Base-by-base conservation (phyloP, 2,888 invertebrate species). In the Endotricha flammealis region DNA sequence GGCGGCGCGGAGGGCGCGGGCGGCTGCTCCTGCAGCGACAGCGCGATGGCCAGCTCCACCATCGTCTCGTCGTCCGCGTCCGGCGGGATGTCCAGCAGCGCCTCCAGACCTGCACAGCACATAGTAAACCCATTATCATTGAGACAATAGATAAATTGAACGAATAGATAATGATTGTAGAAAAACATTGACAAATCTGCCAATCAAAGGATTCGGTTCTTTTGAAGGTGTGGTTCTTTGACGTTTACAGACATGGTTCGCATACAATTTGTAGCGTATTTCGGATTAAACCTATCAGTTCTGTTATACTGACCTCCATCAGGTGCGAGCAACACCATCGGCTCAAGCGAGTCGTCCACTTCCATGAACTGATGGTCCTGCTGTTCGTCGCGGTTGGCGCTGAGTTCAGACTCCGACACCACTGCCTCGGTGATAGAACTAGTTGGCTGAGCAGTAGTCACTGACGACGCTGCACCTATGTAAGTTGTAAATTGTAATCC, bases 11-110 rank as follows among this genome's bases (percentile, higher is more conserved):
- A 64, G 36, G 70, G 68, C 40, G 73, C 69, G 42, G 70, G 89
- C 44, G 92, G 92, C 54, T 94, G 93, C 52, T 94, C 94, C 64
- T 98, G 97, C 14, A 98, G 88, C 53, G 97, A 98, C 1, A 98
- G 87, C 0, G 98, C 98, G 46, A 98, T 97, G 1, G 98, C 98
- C 46, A 98, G 88, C 74, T 98, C 97, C 41, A 98, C 96, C 92
- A 98, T 97, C 0, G 97, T 94, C 73, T 98, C 98, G 71, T 98
- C 98, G 64, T 98, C 97, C 1, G 96, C 96, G 72, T 97, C 97
- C n/a, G 95, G 93, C 8, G 96, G 96, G 33, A 97, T 91, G 58
- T 96, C 96, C 4, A 97, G 82, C 13, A 97, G 74, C 0, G 93
- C 94, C 32, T 94, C 95, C 49, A 96, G 91, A 30, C 91, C 91